Percentiles rank a stretch among this genome's conserved stretches.
These are phyloP conservation scores for Campoplex nolae DNA, from an alignment of 2,888 invertebrate species.

Conservation along the genomic window DNA sequence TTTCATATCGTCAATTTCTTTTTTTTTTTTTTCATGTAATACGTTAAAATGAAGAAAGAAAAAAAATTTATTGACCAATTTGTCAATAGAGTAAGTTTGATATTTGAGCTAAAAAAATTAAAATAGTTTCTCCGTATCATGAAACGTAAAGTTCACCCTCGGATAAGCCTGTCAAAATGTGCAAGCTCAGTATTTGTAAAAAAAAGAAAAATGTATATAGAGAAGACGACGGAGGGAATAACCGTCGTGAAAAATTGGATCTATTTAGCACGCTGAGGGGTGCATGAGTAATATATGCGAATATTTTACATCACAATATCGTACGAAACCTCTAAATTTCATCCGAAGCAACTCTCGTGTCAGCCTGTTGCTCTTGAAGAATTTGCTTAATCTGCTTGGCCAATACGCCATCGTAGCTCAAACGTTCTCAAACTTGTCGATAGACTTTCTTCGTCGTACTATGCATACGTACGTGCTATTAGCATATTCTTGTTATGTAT, in stretches of 20 bases:
- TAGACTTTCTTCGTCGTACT: neutral
- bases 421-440: conserved; percentile 15
- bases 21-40: neutral
- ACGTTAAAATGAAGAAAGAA: neutral
- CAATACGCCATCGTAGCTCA: conserved; percentile 39
- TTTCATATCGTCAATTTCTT: neutral
- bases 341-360: conserved; percentile 6
- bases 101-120: neutral
- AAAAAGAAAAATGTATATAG: neutral
- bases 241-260: neutral
- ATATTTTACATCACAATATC: neutral
- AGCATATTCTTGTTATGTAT: neutral
- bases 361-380: conserved; percentile 62
- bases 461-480: neutral
- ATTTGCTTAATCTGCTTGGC: conserved; percentile 51
- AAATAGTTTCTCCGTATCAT: too few relatives aligned
- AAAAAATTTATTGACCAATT: too few relatives aligned
- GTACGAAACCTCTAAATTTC: conserved; percentile 1
- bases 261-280: neutral
- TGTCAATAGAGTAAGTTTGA: too few relatives aligned
- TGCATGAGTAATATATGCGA: neutral
- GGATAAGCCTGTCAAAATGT: neutral
- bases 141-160: neutral
- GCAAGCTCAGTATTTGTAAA: neutral
- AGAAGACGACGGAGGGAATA: neutral